Percentiles rank a stretch among this genome's conserved stretches.
These are phyloP conservation scores for Holothuria glaberrima DNA, from an alignment of 35 echinoderm and acorn worm species.

Conservation along the genomic window DNA sequence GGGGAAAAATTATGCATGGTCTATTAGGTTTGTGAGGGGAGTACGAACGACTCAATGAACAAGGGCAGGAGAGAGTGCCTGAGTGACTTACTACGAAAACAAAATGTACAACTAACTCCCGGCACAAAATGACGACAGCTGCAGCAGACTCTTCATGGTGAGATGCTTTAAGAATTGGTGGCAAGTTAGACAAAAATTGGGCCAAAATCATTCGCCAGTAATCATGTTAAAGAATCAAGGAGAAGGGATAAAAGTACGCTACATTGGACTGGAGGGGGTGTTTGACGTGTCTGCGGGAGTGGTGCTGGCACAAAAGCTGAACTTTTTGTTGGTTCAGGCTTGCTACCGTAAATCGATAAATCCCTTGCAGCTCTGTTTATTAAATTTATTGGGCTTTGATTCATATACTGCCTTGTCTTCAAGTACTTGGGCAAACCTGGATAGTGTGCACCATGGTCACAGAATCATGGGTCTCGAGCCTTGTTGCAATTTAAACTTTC, in stretches of 20 bases:
- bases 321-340: slow-evolving; percentile 44
- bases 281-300: neutral
- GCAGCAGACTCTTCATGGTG: neutral
- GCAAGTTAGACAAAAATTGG: slow-evolving; percentile 14
- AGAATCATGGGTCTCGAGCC: too few relatives aligned
- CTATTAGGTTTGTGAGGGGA: slow-evolving; percentile 22
- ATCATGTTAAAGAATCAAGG: neutral
- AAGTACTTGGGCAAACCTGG: too few relatives aligned
- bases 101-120: slow-evolving; percentile 6
- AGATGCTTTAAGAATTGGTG: too few relatives aligned
- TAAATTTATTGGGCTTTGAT: neutral
- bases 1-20: slow-evolving; percentile 48
- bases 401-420: too few relatives aligned
- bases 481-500: too few relatives aligned
- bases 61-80: neutral
- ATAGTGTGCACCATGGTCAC: too few relatives aligned
- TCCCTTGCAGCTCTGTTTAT: slow-evolving; percentile 10
- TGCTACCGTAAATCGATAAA: neutral
- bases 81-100: slow-evolving; percentile 24
- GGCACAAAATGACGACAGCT: slow-evolving; percentile 3
- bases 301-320: slow-evolving; percentile 21
- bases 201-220: slow-evolving; percentile 7
- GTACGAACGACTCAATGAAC: neutral
- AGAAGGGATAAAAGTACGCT: slow-evolving; percentile 21
- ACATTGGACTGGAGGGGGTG: slow-evolving; percentile 16